Evolutionary conservation across 2,888 invertebrate genomes (phyloP).

Genomic region (Oscheius sp.): DNA sequence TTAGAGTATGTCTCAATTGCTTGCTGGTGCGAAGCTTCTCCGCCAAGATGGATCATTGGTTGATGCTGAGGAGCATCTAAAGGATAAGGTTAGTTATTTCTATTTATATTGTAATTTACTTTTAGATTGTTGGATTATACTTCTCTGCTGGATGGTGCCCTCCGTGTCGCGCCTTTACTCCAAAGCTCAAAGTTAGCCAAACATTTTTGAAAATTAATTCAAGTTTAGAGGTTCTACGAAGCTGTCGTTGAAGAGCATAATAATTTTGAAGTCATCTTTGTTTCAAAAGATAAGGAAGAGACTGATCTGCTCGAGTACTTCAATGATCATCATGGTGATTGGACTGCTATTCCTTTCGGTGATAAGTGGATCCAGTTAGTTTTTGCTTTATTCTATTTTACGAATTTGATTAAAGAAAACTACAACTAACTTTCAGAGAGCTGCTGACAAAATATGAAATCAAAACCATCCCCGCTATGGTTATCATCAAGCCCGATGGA

Average conservation of each 20-base stretch:
- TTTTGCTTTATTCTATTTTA: neutral
- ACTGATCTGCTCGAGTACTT: conserved; percentile 62
- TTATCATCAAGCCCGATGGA: conserved; percentile 73
- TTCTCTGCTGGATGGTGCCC: conserved; percentile 75
- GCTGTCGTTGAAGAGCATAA: conserved; percentile 57
- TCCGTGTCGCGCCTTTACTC: conserved; percentile 68
- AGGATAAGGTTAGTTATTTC: conserved; percentile 61
- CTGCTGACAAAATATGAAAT: conserved; percentile 61
- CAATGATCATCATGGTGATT: conserved; percentile 64
- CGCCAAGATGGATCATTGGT: conserved; percentile 40
- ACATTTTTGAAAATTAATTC: too few relatives aligned
- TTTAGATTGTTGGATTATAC: conserved; percentile 72
- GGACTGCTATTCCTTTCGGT: conserved; percentile 64
- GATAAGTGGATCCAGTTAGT: conserved; percentile 60
- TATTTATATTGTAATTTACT: too few relatives aligned
- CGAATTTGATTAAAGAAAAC: neutral
- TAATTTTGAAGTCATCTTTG: conserved; percentile 66
- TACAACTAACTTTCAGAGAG: conserved; percentile 36
- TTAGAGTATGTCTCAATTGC: conserved; percentile 40
- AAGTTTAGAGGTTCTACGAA: conserved; percentile 61
- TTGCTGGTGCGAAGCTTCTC: conserved; percentile 37
- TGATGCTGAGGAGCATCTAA: conserved; percentile 59
- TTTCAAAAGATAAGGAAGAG: conserved; percentile 62
- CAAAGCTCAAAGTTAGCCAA: conserved; percentile 62
- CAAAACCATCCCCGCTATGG: conserved; percentile 72